A percentile compares a stretch with the other conserved stretches of the same genome.
These are phyloP conservation scores for Elmis aenea DNA, from an alignment of 2,888 invertebrate genomes.

Conservation along the genomic window DNA sequence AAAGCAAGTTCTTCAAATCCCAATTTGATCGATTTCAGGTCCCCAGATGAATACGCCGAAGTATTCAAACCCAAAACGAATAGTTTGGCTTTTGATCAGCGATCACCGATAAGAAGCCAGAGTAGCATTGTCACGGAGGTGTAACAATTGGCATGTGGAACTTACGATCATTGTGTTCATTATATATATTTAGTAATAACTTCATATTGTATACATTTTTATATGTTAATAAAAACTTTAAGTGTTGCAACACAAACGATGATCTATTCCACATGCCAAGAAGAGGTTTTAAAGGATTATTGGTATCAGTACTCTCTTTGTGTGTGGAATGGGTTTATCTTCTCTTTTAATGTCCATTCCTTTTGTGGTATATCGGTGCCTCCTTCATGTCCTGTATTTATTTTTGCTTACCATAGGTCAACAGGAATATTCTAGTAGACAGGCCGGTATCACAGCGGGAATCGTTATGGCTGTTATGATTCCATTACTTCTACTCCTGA, in stretches of 20 bases:
- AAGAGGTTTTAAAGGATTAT: constrained; percentile 22
- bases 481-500: constrained; percentile 65
- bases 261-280: constrained; percentile 42
- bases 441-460: constrained; percentile 72
- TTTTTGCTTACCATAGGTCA: constrained; percentile 53
- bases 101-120: constrained; percentile 29
- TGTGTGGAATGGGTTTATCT: constrained; percentile 38
- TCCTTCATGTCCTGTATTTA: constrained; percentile 4
- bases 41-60: constrained; percentile 30
- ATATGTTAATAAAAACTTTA: constrained; percentile 24
- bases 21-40: constrained; percentile 16
- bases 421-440: constrained; percentile 74
- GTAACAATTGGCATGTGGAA: constrained; percentile 27
- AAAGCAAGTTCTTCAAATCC: constrained; percentile 22
- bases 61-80: constrained; percentile 10
- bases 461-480: constrained; percentile 71
- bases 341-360: constrained; percentile 23
- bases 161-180: constrained; percentile 9
- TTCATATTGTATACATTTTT: constrained; percentile 15
- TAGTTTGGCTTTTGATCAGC: constrained; percentile 6
- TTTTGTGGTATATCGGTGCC: too few species aligned
- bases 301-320: constrained; percentile 12
- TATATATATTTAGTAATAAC: constrained; percentile 9
- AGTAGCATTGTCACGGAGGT: constrained; percentile 41
- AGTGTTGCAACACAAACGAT: constrained; percentile 15